Conservation (phyloP, 2,113 vertebrate genomes). For the Calidris pugnax region DNA sequence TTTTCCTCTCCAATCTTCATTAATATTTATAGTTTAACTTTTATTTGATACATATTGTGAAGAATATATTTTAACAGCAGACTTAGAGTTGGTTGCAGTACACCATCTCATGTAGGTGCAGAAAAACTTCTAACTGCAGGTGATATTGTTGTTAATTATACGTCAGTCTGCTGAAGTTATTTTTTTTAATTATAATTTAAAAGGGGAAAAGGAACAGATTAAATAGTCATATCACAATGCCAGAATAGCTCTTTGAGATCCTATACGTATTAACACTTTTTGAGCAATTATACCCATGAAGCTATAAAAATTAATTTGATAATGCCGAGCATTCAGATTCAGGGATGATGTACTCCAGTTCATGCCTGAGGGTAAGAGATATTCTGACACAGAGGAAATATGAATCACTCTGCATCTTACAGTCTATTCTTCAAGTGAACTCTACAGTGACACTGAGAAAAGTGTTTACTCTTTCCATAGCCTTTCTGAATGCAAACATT, state of each 20-base stretch:
- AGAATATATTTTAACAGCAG: conserved; percentile 42
- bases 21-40: conserved; percentile 61
- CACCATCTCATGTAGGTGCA: neutral
- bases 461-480: neutral
- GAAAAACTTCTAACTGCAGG: conserved; percentile 36
- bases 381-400: neutral
- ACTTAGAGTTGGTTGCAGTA: neutral
- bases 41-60: conserved; percentile 40
- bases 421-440: neutral
- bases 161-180: neutral
- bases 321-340: neutral
- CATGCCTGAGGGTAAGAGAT: neutral
- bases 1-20: conserved; percentile 27
- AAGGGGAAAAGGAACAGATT: neutral
- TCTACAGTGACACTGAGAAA: neutral
- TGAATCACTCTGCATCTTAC: neutral
- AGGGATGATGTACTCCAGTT: neutral
- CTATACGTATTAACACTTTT: neutral
- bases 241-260: neutral
- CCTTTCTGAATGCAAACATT: neutral
- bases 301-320: neutral
- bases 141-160: conserved; percentile 23
- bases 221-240: neutral
- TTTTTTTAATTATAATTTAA: neutral
- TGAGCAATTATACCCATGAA: neutral